phyloP scores from a whole-genome alignment of 2,888 invertebrate species.

The Oasisia sp. region DNA sequence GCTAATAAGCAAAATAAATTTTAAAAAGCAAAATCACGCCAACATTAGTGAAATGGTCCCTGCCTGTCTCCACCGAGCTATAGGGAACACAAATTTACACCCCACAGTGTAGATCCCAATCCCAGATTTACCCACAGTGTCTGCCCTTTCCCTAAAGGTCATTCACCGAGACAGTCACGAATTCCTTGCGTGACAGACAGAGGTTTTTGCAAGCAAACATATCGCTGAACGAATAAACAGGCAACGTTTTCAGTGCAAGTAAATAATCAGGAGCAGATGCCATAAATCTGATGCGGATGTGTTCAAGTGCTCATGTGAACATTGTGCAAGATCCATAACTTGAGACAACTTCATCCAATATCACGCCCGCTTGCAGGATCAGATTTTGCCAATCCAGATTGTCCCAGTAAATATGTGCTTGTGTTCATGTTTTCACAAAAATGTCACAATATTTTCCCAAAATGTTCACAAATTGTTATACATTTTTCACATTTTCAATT shows the following conservation, averaged over 20 bases:
- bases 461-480: no score
- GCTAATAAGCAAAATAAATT: no score
- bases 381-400: no score
- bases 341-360: no score
- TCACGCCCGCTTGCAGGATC: no score
- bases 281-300: background rate
- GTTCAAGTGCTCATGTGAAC: background rate
- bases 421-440: no score
- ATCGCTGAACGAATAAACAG: background rate
- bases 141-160: background rate
- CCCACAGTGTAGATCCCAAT: background rate
- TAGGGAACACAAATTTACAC: background rate
- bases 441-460: no score
- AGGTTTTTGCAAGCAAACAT: background rate
- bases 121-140: background rate
- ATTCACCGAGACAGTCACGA: background rate
- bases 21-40: no score
- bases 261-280: background rate
- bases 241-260: background rate
- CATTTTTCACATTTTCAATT: no score
- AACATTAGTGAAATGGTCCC: background rate
- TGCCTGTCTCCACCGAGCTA: background rate
- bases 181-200: background rate
- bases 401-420: no score
- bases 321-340: no score